These are phyloP conservation scores for Theonella swinhoei DNA, from an alignment of 37 sponge, comb jelly and placozoan species.

Conservation along the genomic window DNA sequence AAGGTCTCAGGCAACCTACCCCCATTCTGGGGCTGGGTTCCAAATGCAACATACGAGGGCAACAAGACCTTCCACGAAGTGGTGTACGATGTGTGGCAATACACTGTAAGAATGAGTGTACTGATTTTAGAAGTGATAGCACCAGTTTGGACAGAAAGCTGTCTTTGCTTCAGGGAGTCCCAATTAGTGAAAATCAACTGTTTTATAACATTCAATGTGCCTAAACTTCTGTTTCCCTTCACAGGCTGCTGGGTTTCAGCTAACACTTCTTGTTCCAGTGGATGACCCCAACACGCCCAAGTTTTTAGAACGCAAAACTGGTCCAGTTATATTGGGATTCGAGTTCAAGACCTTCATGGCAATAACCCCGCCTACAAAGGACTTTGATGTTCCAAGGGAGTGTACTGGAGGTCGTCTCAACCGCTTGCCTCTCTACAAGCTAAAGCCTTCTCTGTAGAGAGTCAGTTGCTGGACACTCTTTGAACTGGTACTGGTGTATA, in stretches of 20 bases:
- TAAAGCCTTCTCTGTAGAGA: too few relatives aligned
- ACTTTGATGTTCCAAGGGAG: neutral
- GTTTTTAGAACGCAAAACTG: neutral
- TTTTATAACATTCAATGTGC: neutral
- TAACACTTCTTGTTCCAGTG: neutral
- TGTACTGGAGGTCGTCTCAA: neutral
- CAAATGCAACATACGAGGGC: slow-evolving; percentile 22
- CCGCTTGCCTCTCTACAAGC: neutral
- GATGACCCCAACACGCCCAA: neutral
- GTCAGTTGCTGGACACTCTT: too few relatives aligned
- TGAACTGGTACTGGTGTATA: too few relatives aligned
- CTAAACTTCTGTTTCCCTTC: neutral
- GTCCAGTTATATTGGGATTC: neutral
- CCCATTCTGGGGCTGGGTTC: slow-evolving; percentile 35
- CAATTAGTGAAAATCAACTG: neutral
- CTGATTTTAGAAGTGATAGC: neutral
- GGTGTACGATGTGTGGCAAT: slow-evolving; percentile 6
- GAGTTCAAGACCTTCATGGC: neutral
- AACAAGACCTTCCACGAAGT: neutral
- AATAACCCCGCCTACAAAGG: neutral
- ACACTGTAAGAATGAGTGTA: slow-evolving; percentile 1
- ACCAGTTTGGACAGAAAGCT: neutral
- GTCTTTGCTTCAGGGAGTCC: neutral
- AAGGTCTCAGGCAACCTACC: neutral
- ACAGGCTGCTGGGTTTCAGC: neutral